Evolutionary conservation across 1,140 invertebrate genomes (phyloP).

Genomic region (Penaeus vannamei): DNA sequence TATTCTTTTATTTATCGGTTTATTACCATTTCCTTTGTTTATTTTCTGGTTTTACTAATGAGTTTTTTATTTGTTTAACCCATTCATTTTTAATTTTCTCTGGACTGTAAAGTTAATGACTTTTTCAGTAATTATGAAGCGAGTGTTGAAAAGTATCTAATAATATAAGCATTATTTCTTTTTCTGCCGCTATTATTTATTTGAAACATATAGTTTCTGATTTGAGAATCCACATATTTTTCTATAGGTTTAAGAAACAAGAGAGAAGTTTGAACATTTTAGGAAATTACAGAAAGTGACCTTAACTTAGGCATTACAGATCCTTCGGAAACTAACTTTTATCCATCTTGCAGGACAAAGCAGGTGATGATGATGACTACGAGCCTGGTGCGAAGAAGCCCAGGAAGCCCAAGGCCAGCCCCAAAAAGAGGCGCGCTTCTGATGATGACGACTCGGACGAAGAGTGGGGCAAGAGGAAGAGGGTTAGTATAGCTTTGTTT

Average conservation of each 20-base stretch:
- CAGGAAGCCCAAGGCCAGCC: constrained; percentile 61
- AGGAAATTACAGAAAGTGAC: background rate
- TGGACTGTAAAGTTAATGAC: too few relatives aligned
- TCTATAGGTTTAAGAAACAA: background rate
- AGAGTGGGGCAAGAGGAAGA: constrained; percentile 67
- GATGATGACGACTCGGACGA: constrained; percentile 65
- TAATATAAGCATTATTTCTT: background rate
- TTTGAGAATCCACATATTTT: background rate
- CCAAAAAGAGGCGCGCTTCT: constrained; percentile 57
- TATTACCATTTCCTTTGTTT: too few relatives aligned
- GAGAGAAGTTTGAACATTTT: too few relatives aligned
- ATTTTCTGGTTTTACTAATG: background rate
- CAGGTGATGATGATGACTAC: constrained; percentile 63
- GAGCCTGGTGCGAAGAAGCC: constrained; percentile 62
- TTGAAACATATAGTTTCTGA: background rate
- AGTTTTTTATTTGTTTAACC: background rate
- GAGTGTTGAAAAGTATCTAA: too few relatives aligned
- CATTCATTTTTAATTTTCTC: too few relatives aligned
- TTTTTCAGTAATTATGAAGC: too few relatives aligned
- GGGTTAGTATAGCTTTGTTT: constrained; percentile 12
- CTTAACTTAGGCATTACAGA: background rate
- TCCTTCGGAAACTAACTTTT: background rate
- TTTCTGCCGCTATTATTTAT: background rate
- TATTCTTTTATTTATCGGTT: too few relatives aligned
- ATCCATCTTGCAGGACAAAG: constrained; percentile 20